phyloP scores from a whole-genome alignment of 2,888 invertebrate genomes.

The Epinotia ramella region DNA sequence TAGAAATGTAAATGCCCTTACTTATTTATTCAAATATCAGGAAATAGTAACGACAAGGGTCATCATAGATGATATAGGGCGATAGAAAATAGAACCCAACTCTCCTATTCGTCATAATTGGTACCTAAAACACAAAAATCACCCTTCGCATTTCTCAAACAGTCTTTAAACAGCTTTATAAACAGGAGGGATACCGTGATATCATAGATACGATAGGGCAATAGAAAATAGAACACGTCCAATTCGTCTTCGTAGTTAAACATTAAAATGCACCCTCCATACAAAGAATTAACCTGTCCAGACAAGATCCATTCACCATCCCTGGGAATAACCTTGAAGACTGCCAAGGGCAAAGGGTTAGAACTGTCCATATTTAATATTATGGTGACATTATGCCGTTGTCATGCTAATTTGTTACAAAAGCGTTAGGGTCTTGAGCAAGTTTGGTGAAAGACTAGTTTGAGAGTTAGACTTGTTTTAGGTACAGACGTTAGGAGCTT shows the following conservation, averaged over 20 bases:
- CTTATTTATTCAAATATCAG: too few species aligned
- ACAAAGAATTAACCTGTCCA: neutral
- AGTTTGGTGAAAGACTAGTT: neutral
- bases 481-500: conserved; percentile 3
- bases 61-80: too few species aligned
- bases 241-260: neutral
- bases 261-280: conserved; percentile 20
- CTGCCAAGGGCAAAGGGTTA: conserved; percentile 20
- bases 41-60: too few species aligned
- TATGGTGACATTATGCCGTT: conserved; percentile 21
- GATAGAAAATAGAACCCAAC: too few species aligned
- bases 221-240: neutral
- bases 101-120: too few species aligned
- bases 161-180: too few species aligned
- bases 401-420: conserved; percentile 20
- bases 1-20: too few species aligned
- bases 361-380: conserved; percentile 7
- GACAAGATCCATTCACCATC: neutral
- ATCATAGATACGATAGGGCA: neutral
- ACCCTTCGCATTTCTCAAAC: too few species aligned
- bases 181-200: neutral
- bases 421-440: neutral
- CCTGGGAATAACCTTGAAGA: conserved; percentile 23
- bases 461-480: conserved; percentile 16
- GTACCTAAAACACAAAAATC: too few species aligned